Conservation (phyloP, 1,140 invertebrate species). For the Chironomus striatipennis region DNA sequence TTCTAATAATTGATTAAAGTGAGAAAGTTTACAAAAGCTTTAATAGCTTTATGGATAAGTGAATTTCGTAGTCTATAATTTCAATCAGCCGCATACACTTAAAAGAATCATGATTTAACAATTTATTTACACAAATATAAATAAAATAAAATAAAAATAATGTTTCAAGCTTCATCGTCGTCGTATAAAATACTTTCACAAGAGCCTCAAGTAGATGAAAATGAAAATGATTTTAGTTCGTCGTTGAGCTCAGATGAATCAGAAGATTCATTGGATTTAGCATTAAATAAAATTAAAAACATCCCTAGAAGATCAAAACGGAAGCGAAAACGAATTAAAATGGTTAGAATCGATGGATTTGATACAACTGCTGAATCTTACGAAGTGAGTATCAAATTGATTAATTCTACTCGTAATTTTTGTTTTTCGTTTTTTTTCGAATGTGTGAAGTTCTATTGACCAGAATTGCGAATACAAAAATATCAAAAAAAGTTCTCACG, state of each 20-base stretch:
- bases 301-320: background rate
- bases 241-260: background rate
- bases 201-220: background rate
- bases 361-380: background rate
- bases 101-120: background rate
- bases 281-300: background rate
- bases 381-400: background rate
- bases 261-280: background rate
- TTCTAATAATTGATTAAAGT: background rate
- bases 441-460: too few species aligned
- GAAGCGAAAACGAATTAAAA: background rate
- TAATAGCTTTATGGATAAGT: background rate
- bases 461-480: too few species aligned
- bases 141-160: too few species aligned
- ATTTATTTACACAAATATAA: background rate
- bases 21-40: background rate
- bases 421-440: too few species aligned
- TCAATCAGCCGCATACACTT: background rate
- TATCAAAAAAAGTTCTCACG: background rate
- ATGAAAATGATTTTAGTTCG: constrained; percentile 15
- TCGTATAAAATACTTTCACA: constrained; percentile 21
- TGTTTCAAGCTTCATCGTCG: constrained; percentile 6
- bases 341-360: constrained; percentile 1
- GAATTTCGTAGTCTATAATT: background rate
- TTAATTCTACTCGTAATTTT: too few species aligned